These are phyloP conservation scores for Drosophila mayaguana DNA, from an alignment of 2,888 invertebrate species.

Conservation along the genomic window DNA sequence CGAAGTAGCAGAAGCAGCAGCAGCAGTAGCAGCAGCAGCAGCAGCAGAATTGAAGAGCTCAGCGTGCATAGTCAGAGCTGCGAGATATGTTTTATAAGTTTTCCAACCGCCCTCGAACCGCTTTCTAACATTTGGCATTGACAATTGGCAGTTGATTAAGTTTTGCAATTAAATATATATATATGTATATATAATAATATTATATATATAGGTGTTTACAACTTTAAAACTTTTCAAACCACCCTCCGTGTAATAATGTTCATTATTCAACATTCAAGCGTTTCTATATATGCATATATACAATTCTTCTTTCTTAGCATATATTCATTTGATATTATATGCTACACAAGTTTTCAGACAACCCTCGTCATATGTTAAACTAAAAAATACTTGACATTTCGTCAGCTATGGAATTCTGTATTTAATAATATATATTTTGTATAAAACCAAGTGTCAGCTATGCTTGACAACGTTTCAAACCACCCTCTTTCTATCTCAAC, in stretches of 20 bases:
- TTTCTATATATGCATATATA: constrained; percentile 4
- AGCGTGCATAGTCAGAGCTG: constrained; percentile 28
- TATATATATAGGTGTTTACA: not conserved
- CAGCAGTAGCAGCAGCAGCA: not conserved
- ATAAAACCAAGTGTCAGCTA: not conserved
- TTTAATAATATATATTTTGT: not conserved
- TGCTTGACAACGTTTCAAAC: not conserved
- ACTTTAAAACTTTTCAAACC: not conserved
- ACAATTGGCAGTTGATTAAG: not conserved
- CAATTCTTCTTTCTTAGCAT: not conserved
- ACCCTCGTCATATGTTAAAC: too few relatives aligned
- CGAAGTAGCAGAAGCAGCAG: constrained; percentile 2
- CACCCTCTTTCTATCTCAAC: not conserved
- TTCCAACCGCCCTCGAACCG: not conserved
- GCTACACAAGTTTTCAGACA: too few relatives aligned
- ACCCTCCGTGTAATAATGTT: not conserved
- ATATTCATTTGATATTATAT: not conserved
- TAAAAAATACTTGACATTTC: not conserved
- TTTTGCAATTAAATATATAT: not conserved
- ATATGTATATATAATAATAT: too few relatives aligned
- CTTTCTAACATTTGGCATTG: not conserved
- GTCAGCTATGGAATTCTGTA: not conserved
- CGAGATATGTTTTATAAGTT: constrained; percentile 21
- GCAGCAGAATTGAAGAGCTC: constrained; percentile 16
- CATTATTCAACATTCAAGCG: not conserved